Evolutionary conservation across 2,113 vertebrate species (phyloP), one percentile per base, ranked within the genome.

Genomic region (Apodemus sylvaticus): DNA sequence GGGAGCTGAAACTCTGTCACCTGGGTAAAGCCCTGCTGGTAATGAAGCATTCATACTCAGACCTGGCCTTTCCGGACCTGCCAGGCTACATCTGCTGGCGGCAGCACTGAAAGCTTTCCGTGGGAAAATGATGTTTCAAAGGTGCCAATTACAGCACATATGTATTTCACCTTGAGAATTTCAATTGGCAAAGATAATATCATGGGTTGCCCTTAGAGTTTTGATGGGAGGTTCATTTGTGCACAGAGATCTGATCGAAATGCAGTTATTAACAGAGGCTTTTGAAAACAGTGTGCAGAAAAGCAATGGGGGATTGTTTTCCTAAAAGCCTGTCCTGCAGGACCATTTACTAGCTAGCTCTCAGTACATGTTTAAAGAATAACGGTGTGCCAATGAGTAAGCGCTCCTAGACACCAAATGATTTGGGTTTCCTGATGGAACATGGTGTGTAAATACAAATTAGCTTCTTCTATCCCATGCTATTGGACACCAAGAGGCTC

Each of bases 171-270:
- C 89, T 97, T 64, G 48, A 93, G 86, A 96, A 98, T 96, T 97
- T 97, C 96, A 97, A 97, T 97, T 89, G 96, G 96, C 92, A 86
- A 93, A 96, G 97, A 97, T 95, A 97, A 97, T 97, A 97, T 96
- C 94, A 85, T 95, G 90, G 95, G 93, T 86, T 97, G 97, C 97
- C 97, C 96, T 95, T 92, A 89, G 94, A 96, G 96, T 96, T 97
- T 95, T 93, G 92, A 94, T 94, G 95, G 97, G 94, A 95, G 89
- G 91, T 97, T 97, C 95, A 93, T 97, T 97, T 96, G 86, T 96
- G 93, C 81, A 92, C 83, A 85, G 95, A 96, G 96, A 97, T 93
- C 96, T 96, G 97, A 96, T 96, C 62, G 26, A 97, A 97, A 96
- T 97, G 89, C 39, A 53, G 68, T 97, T 95, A 97, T 97, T 98